phyloP scores from a whole-genome alignment of 2,113 vertebrate genomes.

The Rhineura floridana region DNA sequence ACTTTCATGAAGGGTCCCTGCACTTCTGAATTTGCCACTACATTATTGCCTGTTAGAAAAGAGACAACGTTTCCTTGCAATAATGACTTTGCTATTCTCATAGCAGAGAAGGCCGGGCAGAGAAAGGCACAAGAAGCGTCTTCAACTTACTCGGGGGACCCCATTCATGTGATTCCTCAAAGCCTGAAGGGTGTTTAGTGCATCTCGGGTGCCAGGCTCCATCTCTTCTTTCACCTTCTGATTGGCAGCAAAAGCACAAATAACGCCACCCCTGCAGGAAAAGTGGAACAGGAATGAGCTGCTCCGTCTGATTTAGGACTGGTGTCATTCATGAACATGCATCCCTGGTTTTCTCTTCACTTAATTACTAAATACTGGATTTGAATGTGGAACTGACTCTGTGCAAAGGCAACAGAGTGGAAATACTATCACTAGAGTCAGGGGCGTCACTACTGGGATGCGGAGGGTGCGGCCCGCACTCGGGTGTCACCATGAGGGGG shows the following conservation, averaged over 20 bases:
- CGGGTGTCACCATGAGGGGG: too few relatives aligned
- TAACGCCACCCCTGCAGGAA: conserved; percentile 69
- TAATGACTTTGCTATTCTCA: not conserved
- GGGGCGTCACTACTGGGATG: too few relatives aligned
- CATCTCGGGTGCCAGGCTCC: conserved; percentile 61
- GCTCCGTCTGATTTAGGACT: not conserved
- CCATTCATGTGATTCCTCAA: conserved; percentile 66
- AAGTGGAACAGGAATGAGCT: not conserved
- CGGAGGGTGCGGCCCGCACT: too few relatives aligned
- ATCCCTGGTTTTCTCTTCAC: not conserved
- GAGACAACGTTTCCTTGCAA: not conserved
- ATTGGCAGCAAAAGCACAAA: conserved; percentile 78
- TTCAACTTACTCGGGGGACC: conserved; percentile 71
- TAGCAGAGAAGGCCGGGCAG: not conserved
- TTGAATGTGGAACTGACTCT: not conserved
- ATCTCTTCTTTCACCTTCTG: conserved; percentile 70
- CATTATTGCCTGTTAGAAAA: not conserved
- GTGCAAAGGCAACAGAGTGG: not conserved
- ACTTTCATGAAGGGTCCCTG: too few relatives aligned
- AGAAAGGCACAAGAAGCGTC: not conserved
- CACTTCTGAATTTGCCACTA: too few relatives aligned
- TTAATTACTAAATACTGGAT: not conserved
- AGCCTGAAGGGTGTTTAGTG: conserved; percentile 61
- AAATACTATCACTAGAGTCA: not conserved
- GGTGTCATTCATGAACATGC: not conserved